Conservation (phyloP, 1,140 invertebrate genomes). For the Bombus ignitus region DNA sequence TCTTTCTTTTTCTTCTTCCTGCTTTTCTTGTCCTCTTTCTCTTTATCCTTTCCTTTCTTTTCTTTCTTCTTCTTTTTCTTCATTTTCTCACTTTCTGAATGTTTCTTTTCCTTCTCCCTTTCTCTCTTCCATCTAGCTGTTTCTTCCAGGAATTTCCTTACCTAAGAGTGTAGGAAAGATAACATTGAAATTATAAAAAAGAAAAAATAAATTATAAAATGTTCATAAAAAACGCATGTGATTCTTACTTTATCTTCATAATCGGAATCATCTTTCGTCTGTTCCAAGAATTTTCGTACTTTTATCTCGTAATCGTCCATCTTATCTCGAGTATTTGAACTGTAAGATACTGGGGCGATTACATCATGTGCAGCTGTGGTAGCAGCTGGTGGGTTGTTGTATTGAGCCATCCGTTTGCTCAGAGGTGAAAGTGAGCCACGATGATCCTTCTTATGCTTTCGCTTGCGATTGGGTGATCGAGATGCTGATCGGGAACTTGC, state of each 20-base stretch:
- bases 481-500: conserved; percentile 86
- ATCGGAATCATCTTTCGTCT: conserved; percentile 91
- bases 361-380: conserved; percentile 84
- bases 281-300: conserved; percentile 89
- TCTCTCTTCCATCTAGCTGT: conserved; percentile 89
- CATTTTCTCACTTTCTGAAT: conserved; percentile 86
- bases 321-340: conserved; percentile 81
- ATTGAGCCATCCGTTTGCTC: conserved; percentile 89
- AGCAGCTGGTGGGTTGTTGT: conserved; percentile 81
- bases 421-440: conserved; percentile 89
- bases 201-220: not conserved
- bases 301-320: conserved; percentile 87
- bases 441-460: conserved; percentile 87
- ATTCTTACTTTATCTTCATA: conserved; percentile 88
- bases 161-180: conserved; percentile 70
- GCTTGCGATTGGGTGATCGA: conserved; percentile 83
- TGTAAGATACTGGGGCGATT: conserved; percentile 84
- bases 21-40: conserved; percentile 83
- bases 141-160: conserved; percentile 91
- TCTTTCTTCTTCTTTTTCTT: conserved; percentile 89
- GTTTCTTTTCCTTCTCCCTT: conserved; percentile 87
- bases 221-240: not conserved
- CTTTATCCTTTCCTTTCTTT: conserved; percentile 84
- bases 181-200: not conserved
- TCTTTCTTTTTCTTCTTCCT: conserved; percentile 84